A percentile compares a stretch with the other conserved stretches of the same genome.
Evolutionary conservation across 1,140 invertebrate species (phyloP).

Genomic region (Adelges cooleyi): DNA sequence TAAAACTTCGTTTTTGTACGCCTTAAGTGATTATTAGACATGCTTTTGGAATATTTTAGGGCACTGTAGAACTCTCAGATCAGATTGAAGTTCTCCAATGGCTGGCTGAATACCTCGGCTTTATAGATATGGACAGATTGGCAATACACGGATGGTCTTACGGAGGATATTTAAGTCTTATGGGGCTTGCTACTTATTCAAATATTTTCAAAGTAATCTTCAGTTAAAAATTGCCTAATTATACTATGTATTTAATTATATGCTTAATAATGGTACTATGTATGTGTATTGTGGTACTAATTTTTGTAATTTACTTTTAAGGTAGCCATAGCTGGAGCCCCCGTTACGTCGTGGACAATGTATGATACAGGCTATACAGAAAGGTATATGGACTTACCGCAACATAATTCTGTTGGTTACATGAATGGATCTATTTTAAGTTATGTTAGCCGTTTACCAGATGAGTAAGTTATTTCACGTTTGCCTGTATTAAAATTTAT

Average conservation of each 20-base stretch:
- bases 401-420: slow-evolving; percentile 67
- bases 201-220: slow-evolving; percentile 62
- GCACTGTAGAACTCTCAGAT: slow-evolving; percentile 88
- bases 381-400: slow-evolving; percentile 90
- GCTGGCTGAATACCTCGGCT: slow-evolving; percentile 70
- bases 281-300: slow-evolving; percentile 25
- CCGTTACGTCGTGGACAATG: slow-evolving; percentile 90
- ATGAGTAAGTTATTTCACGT: slow-evolving; percentile 57
- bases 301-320: slow-evolving; percentile 36
- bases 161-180: slow-evolving; percentile 77
- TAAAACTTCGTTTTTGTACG: neutral
- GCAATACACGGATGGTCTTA: slow-evolving; percentile 99
- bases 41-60: too few relatives aligned
- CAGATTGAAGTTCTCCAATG: slow-evolving; percentile 89
- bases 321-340: slow-evolving; percentile 86
- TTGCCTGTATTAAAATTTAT: too few relatives aligned
- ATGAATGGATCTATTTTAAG: slow-evolving; percentile 61
- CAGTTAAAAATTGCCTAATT: neutral
- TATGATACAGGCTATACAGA: slow-evolving; percentile 96
- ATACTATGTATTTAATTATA: neutral
- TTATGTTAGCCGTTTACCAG: slow-evolving; percentile 75
- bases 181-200: slow-evolving; percentile 71
- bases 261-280: neutral
- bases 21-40: neutral
- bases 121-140: slow-evolving; percentile 82